Evolutionary conservation across 2,113 vertebrate genomes (phyloP).

Genomic region (human): GRCh38 chr3:188418501-188419000

Average conservation of each 20-base stretch:
- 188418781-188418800: neutral
- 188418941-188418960: neutral
- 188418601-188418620: neutral
- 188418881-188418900: neutral
- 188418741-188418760: neutral
- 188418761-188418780: neutral
- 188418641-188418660: neutral
- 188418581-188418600: neutral
- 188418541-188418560: neutral
- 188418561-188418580: neutral
- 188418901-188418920: constrained; percentile 27
- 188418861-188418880: neutral
- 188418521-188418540: neutral
- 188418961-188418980: neutral
- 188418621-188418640: neutral
- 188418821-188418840: neutral
- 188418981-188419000: neutral
- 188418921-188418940: too few species aligned
- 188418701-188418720: neutral
- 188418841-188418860: neutral
- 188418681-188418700: neutral
- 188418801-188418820: neutral
- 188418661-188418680: neutral
- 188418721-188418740: neutral
- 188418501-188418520: neutral